Conservation (phyloP, 2,888 invertebrate species). For the Torymus aiolomorphi region DNA sequence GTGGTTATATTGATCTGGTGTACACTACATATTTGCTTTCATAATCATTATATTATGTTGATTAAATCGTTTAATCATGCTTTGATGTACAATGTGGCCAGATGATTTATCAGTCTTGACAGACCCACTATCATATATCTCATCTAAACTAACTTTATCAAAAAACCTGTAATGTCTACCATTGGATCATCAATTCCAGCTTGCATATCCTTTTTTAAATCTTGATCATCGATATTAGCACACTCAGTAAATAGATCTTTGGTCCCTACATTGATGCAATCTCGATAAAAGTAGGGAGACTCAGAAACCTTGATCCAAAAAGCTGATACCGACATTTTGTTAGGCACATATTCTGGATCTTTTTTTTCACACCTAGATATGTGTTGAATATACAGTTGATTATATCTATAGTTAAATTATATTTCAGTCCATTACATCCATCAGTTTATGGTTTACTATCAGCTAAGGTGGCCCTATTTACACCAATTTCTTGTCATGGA, state of each 20-base stretch:
- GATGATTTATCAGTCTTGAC: too few relatives aligned
- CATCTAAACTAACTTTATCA: too few relatives aligned
- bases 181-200: too few relatives aligned
- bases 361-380: constrained; percentile 98
- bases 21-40: too few relatives aligned
- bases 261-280: constrained; percentile 90
- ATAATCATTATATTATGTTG: too few relatives aligned
- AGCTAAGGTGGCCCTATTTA: constrained; percentile 81
- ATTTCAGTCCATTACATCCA: constrained; percentile 96
- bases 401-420: constrained; percentile 97
- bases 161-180: too few relatives aligned
- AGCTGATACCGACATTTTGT: constrained; percentile 95
- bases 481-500: constrained; percentile 90
- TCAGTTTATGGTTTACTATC: constrained; percentile 98
- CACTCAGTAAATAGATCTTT: constrained; percentile 99
- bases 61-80: too few relatives aligned
- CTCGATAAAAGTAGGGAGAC: constrained; percentile 98
- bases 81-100: too few relatives aligned
- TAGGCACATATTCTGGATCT: too few relatives aligned
- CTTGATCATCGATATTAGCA: constrained; percentile 96
- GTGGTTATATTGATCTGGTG: too few relatives aligned
- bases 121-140: too few relatives aligned
- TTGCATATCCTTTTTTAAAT: too few relatives aligned
- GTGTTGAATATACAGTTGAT: constrained; percentile 99
- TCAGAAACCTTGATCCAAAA: constrained; percentile 99